Conservation (phyloP, 2,888 invertebrate genomes). For the Harpalus rubripes region DNA sequence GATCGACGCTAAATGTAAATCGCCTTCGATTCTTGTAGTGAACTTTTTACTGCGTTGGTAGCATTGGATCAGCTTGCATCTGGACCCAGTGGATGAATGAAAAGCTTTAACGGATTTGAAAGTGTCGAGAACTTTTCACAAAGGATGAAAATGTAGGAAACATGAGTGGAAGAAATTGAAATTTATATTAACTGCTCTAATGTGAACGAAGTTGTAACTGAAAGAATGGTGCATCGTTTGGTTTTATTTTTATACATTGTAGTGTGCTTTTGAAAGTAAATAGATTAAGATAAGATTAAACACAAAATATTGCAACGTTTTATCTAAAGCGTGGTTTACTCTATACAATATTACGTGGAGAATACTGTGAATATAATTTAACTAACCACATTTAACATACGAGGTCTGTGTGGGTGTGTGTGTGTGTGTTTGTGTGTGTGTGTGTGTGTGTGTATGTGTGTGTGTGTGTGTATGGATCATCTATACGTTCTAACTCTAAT, state of each 20-base stretch:
- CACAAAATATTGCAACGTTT: background rate
- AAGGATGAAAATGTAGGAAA: background rate
- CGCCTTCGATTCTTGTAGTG: conserved; percentile 17
- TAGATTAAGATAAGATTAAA: background rate
- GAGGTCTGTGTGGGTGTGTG: too few relatives aligned
- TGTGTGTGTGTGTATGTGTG: too few relatives aligned
- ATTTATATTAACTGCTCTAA: conserved; percentile 1
- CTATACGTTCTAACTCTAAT: too few relatives aligned
- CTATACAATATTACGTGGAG: too few relatives aligned
- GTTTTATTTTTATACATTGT: background rate
- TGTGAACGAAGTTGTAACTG: background rate
- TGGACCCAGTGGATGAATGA: background rate
- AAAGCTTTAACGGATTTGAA: background rate
- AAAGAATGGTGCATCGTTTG: background rate
- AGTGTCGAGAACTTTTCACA: background rate
- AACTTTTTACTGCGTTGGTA: background rate
- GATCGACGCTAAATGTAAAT: conserved; percentile 50
- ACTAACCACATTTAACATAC: too few relatives aligned
- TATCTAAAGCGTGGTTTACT: background rate
- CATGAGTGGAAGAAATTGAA: conserved; percentile 5
- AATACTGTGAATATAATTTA: too few relatives aligned
- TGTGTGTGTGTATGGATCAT: too few relatives aligned
- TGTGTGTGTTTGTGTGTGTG: too few relatives aligned
- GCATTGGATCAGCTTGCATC: background rate
- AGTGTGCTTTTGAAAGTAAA: background rate